phyloP scores from a whole-genome alignment of 2,888 invertebrate genomes.

The Homarus gammarus region DNA sequence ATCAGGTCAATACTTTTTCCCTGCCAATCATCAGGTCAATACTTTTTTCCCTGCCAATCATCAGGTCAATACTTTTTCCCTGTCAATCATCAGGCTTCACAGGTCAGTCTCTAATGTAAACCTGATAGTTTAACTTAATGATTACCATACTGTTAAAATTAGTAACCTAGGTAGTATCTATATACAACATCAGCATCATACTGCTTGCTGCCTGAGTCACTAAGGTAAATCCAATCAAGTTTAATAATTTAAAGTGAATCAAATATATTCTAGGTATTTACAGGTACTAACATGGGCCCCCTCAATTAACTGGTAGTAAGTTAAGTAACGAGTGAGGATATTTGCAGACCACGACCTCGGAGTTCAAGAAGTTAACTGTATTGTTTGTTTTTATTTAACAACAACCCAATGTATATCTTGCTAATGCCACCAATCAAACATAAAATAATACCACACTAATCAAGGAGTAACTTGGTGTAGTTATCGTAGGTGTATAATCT shows the following conservation, averaged over 20 bases:
- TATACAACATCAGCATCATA: conserved; percentile 29
- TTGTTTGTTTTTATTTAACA: background rate
- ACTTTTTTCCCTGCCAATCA: background rate
- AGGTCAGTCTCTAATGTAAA: background rate
- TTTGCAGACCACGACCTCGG: conserved; percentile 57
- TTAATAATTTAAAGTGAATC: conserved; percentile 65
- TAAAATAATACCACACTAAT: no score
- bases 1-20: no score
- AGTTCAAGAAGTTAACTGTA: conserved; percentile 38
- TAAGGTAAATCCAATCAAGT: conserved; percentile 57
- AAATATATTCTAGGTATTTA: conserved; percentile 68
- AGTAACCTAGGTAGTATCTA: conserved; percentile 47
- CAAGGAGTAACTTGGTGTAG: no score
- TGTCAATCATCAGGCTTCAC: conserved; percentile 11
- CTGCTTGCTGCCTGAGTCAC: conserved; percentile 63
- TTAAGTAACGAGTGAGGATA: conserved; percentile 50
- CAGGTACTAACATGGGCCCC: conserved; percentile 45
- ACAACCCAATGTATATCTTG: no score
- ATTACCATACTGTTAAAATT: conserved; percentile 48
- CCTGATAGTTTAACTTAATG: background rate
- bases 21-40: no score
- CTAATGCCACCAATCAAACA: no score
- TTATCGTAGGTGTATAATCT: background rate
- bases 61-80: background rate
- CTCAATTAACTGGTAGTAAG: conserved; percentile 53